Conservation (phyloP, 1,140 invertebrate species). For the Sinella curviseta region DNA sequence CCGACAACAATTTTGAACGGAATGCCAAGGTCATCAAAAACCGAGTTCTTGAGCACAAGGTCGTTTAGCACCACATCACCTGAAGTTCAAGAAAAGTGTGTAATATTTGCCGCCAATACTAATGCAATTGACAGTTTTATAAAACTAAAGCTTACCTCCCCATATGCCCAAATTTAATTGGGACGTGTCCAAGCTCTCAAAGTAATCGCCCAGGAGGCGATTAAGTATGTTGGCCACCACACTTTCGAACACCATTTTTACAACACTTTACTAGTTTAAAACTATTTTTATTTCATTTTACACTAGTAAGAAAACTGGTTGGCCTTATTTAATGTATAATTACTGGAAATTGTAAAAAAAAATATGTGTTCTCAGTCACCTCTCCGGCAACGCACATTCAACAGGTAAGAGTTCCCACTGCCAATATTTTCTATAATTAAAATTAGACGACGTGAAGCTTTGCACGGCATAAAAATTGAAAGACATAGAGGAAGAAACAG, state of each 20-base stretch:
- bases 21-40: conserved; percentile 85
- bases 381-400: too few species aligned
- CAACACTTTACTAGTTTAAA: too few species aligned
- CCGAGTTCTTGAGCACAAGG: conserved; percentile 80
- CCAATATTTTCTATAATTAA: too few species aligned
- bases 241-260: conserved; percentile 93
- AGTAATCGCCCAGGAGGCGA: conserved; percentile 88
- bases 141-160: conserved; percentile 72
- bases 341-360: too few species aligned
- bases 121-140: conserved; percentile 72
- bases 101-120: neutral
- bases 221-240: conserved; percentile 88
- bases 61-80: neutral
- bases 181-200: conserved; percentile 90
- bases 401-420: too few species aligned
- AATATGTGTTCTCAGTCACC: too few species aligned
- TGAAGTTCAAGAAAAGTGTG: neutral
- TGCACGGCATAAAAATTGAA: too few species aligned
- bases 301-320: too few species aligned
- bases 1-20: conserved; percentile 88
- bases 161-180: conserved; percentile 94
- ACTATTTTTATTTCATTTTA: too few species aligned
- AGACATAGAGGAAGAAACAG: too few species aligned
- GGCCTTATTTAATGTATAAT: too few species aligned
- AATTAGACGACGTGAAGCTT: too few species aligned